These are phyloP conservation scores for Andrena hattorfiana DNA, from an alignment of 2,888 invertebrate species.

Conservation along the genomic window DNA sequence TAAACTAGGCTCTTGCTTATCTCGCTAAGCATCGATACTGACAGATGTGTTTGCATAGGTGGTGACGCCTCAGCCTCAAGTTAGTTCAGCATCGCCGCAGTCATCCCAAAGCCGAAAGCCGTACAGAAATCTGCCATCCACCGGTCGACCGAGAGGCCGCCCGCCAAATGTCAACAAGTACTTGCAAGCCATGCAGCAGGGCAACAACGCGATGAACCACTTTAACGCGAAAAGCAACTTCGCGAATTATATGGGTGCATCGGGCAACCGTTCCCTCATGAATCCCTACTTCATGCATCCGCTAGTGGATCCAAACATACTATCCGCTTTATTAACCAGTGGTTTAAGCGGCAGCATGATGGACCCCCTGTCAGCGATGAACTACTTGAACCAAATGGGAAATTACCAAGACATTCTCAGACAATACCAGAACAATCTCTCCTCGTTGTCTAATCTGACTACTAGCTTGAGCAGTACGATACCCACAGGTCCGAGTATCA, in stretches of 20 bases:
- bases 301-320: conserved; percentile 78
- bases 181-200: conserved; percentile 73
- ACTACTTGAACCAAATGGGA: conserved; percentile 80
- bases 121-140: conserved; percentile 77
- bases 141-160: conserved; percentile 86
- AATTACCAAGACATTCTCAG: conserved; percentile 79
- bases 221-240: conserved; percentile 75
- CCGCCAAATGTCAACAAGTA: conserved; percentile 85
- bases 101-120: conserved; percentile 73
- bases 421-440: conserved; percentile 80
- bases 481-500: conserved; percentile 67
- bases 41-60: conserved; percentile 31
- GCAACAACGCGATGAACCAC: conserved; percentile 73
- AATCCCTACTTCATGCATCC: conserved; percentile 81
- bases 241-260: conserved; percentile 73
- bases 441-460: conserved; percentile 73
- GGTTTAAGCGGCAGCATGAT: conserved; percentile 76
- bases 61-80: conserved; percentile 53
- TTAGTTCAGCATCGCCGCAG: conserved; percentile 68
- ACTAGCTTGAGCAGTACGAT: conserved; percentile 69
- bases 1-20: background rate
- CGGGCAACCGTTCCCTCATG: conserved; percentile 75
- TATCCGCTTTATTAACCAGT: conserved; percentile 78
- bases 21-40: background rate
- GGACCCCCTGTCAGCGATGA: conserved; percentile 78